phyloP scores from a whole-genome alignment of 2,888 invertebrate species.

The Pollenia angustigena region DNA sequence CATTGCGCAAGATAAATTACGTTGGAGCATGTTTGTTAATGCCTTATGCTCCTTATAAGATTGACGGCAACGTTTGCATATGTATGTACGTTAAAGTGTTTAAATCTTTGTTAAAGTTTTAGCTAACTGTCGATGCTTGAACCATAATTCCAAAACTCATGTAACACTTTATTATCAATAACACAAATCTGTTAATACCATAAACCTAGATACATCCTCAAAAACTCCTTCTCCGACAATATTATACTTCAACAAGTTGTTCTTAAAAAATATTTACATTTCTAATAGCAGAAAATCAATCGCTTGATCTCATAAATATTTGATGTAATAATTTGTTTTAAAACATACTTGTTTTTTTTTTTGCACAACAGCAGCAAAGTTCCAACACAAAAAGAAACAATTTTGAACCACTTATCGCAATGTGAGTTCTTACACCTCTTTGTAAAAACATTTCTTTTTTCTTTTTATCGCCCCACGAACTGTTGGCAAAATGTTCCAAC shows the following conservation, averaged over 20 bases:
- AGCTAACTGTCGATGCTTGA: no score
- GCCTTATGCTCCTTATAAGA: no score
- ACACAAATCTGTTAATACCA: background rate
- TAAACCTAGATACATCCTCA: background rate
- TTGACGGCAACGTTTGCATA: no score
- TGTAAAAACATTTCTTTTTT: constrained; percentile 16
- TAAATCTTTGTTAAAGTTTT: no score
- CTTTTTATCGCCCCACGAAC: constrained; percentile 21
- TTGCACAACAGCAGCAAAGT: constrained; percentile 2
- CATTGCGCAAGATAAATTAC: no score
- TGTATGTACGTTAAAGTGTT: no score
- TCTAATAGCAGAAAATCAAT: constrained; percentile 30
- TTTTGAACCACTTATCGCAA: constrained; percentile 66
- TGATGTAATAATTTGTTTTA: constrained; percentile 27
- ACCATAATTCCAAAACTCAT: no score
- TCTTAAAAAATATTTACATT: background rate
- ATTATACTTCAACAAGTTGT: constrained; percentile 30
- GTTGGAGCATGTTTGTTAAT: no score
- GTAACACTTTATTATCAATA: no score
- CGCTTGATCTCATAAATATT: constrained; percentile 16
- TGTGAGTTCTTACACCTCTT: constrained; percentile 69
- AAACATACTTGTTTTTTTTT: background rate
- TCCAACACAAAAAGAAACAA: constrained; percentile 62
- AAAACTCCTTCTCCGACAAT: background rate
- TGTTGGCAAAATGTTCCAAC: constrained; percentile 45